These are phyloP conservation scores for Ivindomyrus marchei DNA, from an alignment of 2,113 vertebrate species.

Conservation along the genomic window DNA sequence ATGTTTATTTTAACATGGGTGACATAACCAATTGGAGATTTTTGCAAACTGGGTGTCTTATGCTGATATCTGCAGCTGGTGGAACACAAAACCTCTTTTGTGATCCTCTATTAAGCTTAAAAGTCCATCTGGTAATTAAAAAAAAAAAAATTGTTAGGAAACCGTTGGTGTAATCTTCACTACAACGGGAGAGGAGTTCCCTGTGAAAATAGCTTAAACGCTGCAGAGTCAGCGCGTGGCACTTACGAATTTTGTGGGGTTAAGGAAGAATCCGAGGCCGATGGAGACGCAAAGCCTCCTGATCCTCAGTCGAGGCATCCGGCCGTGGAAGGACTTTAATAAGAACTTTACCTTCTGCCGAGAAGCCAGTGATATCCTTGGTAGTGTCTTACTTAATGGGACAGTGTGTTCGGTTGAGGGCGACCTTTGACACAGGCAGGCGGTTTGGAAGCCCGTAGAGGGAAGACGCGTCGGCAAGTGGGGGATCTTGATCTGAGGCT, in stretches of 20 bases:
- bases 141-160: background rate
- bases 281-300: constrained; percentile 62
- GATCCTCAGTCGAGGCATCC: constrained; percentile 53
- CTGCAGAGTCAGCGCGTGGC: constrained; percentile 40
- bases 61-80: background rate
- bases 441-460: constrained; percentile 27
- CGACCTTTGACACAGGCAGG: constrained; percentile 46
- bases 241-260: constrained; percentile 34
- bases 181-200: background rate
- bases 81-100: background rate
- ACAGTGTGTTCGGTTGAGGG: constrained; percentile 59
- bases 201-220: constrained; percentile 38
- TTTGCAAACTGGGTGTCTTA: background rate
- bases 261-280: constrained; percentile 56
- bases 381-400: constrained; percentile 58
- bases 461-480: background rate
- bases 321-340: constrained; percentile 58
- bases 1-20: background rate
- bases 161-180: background rate
- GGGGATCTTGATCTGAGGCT: background rate
- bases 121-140: background rate
- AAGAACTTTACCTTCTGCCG: constrained; percentile 49
- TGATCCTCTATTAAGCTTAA: background rate
- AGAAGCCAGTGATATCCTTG: constrained; percentile 50
- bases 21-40: background rate